phyloP scores from a whole-genome alignment of 2,113 vertebrate species.

The Amphilophus citrinellus region DNA sequence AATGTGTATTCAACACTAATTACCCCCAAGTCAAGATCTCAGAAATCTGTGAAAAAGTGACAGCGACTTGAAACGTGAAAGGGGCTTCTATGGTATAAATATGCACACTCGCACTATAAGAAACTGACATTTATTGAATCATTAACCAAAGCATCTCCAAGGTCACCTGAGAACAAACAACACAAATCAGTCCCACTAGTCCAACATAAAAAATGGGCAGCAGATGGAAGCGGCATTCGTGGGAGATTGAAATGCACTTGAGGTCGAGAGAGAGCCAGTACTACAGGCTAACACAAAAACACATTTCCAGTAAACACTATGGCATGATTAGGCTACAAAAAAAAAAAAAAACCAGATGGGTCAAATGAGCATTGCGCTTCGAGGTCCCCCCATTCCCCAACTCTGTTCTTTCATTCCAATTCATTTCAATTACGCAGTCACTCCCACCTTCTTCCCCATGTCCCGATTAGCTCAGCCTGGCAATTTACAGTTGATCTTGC shows the following conservation, averaged over 20 bases:
- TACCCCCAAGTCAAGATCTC: constrained; percentile 42
- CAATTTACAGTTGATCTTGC: constrained; percentile 82
- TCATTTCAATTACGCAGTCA: constrained; percentile 77
- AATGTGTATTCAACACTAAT: constrained; percentile 65
- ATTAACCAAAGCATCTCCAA: constrained; percentile 53
- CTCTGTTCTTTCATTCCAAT: constrained; percentile 72
- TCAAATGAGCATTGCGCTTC: constrained; percentile 44
- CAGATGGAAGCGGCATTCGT: constrained; percentile 19
- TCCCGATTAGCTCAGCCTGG: constrained; percentile 76
- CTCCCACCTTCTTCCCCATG: constrained; percentile 64
- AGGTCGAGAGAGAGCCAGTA: not conserved
- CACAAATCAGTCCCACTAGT: constrained; percentile 21
- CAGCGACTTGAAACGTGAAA: not conserved
- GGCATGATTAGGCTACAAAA: constrained; percentile 55
- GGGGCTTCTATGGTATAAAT: not conserved
- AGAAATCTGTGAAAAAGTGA: not conserved
- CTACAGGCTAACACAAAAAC: constrained; percentile 58
- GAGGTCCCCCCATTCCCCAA: constrained; percentile 49
- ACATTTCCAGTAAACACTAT: constrained; percentile 72
- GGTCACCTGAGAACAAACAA: constrained; percentile 61
- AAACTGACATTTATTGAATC: constrained; percentile 71
- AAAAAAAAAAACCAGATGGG: constrained; percentile 9
- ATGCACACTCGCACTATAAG: not conserved
- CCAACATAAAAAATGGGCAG: not conserved
- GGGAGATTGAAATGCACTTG: not conserved